Percentiles rank a stretch among this genome's conserved stretches.
Conservation (phyloP, 2,797 vertebrate genomes). For the Arrhamphus sclerolepis region DNA sequence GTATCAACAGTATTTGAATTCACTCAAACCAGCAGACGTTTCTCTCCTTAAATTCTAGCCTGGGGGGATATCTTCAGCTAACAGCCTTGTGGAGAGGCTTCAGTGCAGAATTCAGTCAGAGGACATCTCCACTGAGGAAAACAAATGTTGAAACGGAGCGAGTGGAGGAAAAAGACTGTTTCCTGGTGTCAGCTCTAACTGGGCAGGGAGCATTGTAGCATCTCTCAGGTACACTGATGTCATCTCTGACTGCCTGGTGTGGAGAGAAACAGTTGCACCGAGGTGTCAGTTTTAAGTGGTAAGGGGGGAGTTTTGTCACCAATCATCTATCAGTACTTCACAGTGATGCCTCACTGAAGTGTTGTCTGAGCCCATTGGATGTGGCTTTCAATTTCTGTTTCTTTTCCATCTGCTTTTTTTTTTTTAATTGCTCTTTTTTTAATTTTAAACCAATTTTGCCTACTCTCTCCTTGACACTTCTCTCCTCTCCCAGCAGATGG, state of each 20-base stretch:
- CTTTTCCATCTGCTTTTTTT: constrained; percentile 25
- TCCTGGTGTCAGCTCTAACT: constrained; percentile 79
- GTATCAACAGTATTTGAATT: constrained; percentile 72
- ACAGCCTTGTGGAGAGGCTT: constrained; percentile 60
- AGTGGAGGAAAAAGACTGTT: constrained; percentile 66
- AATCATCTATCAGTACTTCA: constrained; percentile 75
- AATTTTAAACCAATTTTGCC: constrained; percentile 36
- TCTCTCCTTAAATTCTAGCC: constrained; percentile 67
- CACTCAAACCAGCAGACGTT: constrained; percentile 66
- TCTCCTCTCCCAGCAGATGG: constrained; percentile 36
- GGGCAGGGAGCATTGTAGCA: constrained; percentile 71
- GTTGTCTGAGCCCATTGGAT: constrained; percentile 50
- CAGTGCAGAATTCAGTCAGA: constrained; percentile 68
- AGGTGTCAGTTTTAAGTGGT: constrained; percentile 79
- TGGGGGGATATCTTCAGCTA: constrained; percentile 68
- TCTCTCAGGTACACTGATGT: constrained; percentile 75
- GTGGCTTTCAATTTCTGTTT: constrained; percentile 23
- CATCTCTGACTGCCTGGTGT: constrained; percentile 71
- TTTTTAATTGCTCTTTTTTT: constrained; percentile 41
- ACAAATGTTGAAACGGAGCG: constrained; percentile 66
- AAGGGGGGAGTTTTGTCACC: constrained; percentile 73
- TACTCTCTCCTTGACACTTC: constrained; percentile 21
- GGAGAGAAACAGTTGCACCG: constrained; percentile 69
- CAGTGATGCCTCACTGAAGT: constrained; percentile 51
- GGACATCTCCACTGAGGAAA: constrained; percentile 70